Conservation (phyloP, 1,140 invertebrate genomes). For the Rhagoletis pomonella region DNA sequence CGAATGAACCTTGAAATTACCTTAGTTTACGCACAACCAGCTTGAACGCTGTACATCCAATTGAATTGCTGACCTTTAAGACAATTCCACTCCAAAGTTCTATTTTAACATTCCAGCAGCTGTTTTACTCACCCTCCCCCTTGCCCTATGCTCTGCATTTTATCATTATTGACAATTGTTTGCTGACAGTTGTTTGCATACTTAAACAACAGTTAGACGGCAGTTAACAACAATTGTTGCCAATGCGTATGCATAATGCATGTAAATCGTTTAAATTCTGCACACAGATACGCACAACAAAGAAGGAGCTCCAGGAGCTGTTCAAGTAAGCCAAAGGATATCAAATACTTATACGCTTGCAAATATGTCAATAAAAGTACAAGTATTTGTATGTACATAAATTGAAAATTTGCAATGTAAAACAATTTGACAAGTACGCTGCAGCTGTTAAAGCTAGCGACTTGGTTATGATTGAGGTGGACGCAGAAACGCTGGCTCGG, state of each 20-base stretch:
- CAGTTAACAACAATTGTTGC: neutral
- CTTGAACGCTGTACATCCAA: too few relatives aligned
- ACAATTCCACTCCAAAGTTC: too few relatives aligned
- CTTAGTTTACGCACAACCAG: too few relatives aligned
- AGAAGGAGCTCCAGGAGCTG: neutral
- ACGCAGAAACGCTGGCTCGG: too few relatives aligned
- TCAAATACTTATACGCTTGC: too few relatives aligned
- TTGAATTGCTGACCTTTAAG: too few relatives aligned
- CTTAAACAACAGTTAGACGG: neutral
- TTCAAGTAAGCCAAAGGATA: neutral
- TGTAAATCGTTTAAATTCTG: conserved; percentile 7
- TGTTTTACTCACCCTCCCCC: too few relatives aligned
- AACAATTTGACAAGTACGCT: neutral
- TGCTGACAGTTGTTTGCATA: conserved; percentile 28
- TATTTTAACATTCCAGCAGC: too few relatives aligned
- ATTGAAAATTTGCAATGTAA: conserved; percentile 12
- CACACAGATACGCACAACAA: neutral
- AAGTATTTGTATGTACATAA: neutral
- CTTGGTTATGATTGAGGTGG: too few relatives aligned
- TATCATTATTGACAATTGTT: conserved; percentile 5
- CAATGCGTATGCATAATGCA: conserved; percentile 25
- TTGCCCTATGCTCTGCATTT: neutral
- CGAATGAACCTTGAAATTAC: too few relatives aligned
- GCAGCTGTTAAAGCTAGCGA: neutral
- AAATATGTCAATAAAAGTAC: neutral